Percentiles rank a stretch among this genome's conserved stretches.
phyloP scores from a whole-genome alignment of 1,140 invertebrate genomes.

The Cotesia glomerata region DNA sequence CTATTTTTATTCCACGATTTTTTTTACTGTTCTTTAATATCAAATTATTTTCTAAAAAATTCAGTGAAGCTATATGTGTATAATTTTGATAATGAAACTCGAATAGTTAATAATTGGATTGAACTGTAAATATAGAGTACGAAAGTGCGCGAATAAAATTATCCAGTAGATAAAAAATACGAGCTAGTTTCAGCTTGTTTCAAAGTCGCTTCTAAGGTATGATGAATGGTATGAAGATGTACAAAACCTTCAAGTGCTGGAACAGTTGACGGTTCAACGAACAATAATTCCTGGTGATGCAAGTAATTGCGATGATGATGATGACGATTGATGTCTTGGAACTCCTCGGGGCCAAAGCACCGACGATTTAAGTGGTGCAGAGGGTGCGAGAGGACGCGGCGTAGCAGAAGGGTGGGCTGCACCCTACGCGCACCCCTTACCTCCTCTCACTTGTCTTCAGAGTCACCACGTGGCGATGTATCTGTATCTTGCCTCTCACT shows the following conservation, averaged over 20 bases:
- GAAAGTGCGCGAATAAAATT: background rate
- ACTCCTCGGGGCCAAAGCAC: constrained; percentile 1
- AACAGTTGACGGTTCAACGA: constrained; percentile 10
- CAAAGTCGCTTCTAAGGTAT: constrained; percentile 45
- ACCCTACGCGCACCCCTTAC: constrained; percentile 55
- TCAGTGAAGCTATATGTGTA: too few relatives aligned
- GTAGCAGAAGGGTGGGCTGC: constrained; percentile 48
- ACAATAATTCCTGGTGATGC: constrained; percentile 9
- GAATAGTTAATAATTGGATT: too few relatives aligned
- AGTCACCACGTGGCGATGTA: constrained; percentile 51
- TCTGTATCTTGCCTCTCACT: constrained; percentile 60
- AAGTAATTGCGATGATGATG: constrained; percentile 7
- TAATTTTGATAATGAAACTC: too few relatives aligned
- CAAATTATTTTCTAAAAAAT: too few relatives aligned
- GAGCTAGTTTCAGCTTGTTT: constrained; percentile 39
- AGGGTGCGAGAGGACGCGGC: constrained; percentile 52
- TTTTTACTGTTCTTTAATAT: too few relatives aligned
- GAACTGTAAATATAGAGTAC: too few relatives aligned
- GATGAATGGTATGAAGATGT: constrained; percentile 47
- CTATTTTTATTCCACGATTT: too few relatives aligned
- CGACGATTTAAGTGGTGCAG: constrained; percentile 40
- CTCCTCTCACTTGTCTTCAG: constrained; percentile 61
- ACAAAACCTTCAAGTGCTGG: constrained; percentile 39
- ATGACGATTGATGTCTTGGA: constrained; percentile 29
- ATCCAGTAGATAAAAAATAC: constrained; percentile 41